phyloP scores from a whole-genome alignment of 2,888 invertebrate genomes.

The Andrena praecox region DNA sequence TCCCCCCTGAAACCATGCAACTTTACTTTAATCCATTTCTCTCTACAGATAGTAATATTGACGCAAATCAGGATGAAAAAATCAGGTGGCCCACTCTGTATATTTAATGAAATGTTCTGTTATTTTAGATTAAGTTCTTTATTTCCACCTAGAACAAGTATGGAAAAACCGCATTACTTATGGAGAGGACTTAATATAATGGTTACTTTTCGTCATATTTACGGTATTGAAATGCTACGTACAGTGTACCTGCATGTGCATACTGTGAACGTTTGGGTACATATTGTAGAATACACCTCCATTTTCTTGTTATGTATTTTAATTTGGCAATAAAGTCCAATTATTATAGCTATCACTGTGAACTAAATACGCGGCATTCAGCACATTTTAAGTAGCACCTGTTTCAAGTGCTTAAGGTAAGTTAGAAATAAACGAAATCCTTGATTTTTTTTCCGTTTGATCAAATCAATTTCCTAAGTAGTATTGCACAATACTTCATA shows the following conservation, averaged over 20 bases:
- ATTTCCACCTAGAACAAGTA: neutral
- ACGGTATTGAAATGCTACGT: neutral
- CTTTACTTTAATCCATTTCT: too few relatives aligned
- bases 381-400: neutral
- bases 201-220: neutral
- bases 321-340: slow-evolving; percentile 49
- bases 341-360: slow-evolving; percentile 37
- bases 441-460: neutral
- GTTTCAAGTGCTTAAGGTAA: neutral
- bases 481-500: slow-evolving; percentile 31
- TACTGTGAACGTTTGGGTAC: too few relatives aligned
- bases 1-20: too few relatives aligned
- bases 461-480: slow-evolving; percentile 1
- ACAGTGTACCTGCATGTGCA: slow-evolving; percentile 37
- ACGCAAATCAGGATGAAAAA: too few relatives aligned
- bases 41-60: too few relatives aligned
- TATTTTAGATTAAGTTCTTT: neutral
- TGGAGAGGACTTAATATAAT: neutral
- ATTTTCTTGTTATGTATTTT: slow-evolving; percentile 39
- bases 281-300: slow-evolving; percentile 9
- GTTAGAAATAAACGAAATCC: neutral
- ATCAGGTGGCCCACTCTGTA: too few relatives aligned
- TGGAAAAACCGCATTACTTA: neutral
- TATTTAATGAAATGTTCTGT: too few relatives aligned
- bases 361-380: neutral